A percentile compares a stretch with the other conserved stretches of the same genome.
phyloP scores from a whole-genome alignment of 1,140 invertebrate species.

The Centruroides vittatus region DNA sequence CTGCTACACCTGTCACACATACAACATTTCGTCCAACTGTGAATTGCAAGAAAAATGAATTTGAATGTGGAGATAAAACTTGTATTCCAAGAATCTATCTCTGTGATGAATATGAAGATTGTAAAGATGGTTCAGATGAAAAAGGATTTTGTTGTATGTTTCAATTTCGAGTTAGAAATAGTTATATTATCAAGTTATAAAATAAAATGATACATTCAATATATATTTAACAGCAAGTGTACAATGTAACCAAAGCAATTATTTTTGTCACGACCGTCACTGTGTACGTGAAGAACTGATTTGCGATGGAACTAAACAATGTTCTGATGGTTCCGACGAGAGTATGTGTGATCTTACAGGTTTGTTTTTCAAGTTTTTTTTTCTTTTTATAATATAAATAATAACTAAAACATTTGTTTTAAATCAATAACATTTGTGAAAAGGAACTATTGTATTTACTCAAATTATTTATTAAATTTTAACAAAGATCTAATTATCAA shows the following conservation, averaged over 20 bases:
- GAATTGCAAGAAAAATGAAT: neutral
- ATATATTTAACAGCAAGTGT: slow-evolving; percentile 1
- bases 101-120: slow-evolving; percentile 37
- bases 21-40: neutral
- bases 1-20: neutral
- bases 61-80: neutral
- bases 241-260: slow-evolving; percentile 8
- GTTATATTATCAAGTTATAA: neutral
- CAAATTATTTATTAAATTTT: no score
- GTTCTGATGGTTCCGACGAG: slow-evolving; percentile 18
- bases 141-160: slow-evolving; percentile 34
- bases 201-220: neutral
- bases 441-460: no score
- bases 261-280: slow-evolving; percentile 11
- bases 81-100: slow-evolving; percentile 31
- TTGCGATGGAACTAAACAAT: slow-evolving; percentile 16
- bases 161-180: neutral
- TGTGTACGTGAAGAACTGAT: slow-evolving; percentile 11
- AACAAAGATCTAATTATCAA: no score
- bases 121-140: slow-evolving; percentile 23
- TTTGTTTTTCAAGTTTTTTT: neutral
- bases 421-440: no score
- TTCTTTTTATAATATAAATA: no score
- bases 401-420: no score
- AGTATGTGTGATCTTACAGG: slow-evolving; percentile 5